Evolutionary conservation across 2,888 invertebrate genomes (phyloP), one percentile per base, ranked within the genome.

Genomic region (Brenthis daphne): DNA sequence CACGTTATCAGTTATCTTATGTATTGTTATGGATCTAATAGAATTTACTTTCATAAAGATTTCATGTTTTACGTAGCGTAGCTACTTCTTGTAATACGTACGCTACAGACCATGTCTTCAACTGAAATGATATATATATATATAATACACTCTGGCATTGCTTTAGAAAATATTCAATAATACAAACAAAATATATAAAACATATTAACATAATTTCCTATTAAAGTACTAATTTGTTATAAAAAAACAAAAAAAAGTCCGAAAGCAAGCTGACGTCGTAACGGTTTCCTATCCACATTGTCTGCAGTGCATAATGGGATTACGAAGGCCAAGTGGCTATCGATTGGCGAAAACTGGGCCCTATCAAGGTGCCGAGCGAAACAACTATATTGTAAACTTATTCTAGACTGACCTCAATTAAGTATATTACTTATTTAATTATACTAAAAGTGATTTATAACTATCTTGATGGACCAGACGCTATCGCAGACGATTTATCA

Each of bases 261-360:
- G 54, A 67, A 67, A 69, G 67, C 56, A 67, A 70, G 70, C 68
- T 71, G 72, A 69, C 68, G 65, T 69, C 61, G 70, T 73, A 69
- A 73, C 73, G 73, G 70, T 69, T 66, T 43, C 64, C 71, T 71
- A 69, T 65, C 69, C 68, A 69, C 71, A 71, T 73, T 70, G 74
- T 74, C 74, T 73, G 74, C 73, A 73, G 73, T 74, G 73, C 71
- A 74, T 74, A 73, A 74, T 74, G 74, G 74, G 74, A 72, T 70
- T 72, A 73, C 64, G 70, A 75, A 75, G 74, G 74, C 69, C 74
- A 67, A 75, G 72, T 68, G 72, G 72, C 70, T 73, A 75, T 75
- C 72, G 74, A 75, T 75, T 75, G 70, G 73, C 72, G 73, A 73
- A 73, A 73, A 75, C 72, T 69, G 65, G 69, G 65, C 73, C 68